Conservation (phyloP, 2,888 invertebrate species). For the Dryococelus australis region DNA sequence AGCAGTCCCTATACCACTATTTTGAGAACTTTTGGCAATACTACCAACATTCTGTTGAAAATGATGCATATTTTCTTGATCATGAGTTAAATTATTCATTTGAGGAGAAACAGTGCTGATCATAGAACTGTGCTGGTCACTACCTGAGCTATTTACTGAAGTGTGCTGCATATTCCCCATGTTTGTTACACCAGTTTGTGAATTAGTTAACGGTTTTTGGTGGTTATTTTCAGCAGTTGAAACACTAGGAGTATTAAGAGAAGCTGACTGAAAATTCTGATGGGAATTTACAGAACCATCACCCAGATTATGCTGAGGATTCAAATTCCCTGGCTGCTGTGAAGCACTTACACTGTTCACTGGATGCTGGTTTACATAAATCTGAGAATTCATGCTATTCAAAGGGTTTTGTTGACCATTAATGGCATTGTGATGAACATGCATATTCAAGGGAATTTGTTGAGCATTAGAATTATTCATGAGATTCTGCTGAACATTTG, state of each 20-base stretch:
- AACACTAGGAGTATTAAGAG: neutral
- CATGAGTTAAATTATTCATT: neutral
- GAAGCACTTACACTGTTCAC: neutral
- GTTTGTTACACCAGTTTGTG: slow-evolving; percentile 4
- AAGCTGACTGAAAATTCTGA: neutral
- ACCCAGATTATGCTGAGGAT: neutral
- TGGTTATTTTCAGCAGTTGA: neutral
- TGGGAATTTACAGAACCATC: neutral
- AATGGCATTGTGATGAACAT: slow-evolving; percentile 18
- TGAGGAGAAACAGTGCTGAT: neutral
- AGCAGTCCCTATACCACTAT: neutral
- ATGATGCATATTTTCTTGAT: neutral
- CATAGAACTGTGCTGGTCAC: neutral
- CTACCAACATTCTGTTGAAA: neutral
- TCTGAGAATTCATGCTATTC: slow-evolving; percentile 23
- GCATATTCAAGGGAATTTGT: slow-evolving; percentile 28
- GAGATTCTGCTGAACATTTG: neutral
- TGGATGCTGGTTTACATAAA: slow-evolving; percentile 12
- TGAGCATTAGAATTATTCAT: slow-evolving; percentile 21
- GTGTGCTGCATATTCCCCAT: neutral
- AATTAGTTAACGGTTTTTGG: slow-evolving; percentile 19
- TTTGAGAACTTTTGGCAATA: neutral
- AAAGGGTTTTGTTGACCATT: slow-evolving; percentile 31
- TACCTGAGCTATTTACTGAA: neutral
- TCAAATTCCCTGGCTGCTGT: neutral